Evolutionary conservation across 2,113 vertebrate species (phyloP).

Genomic region (Heliornis fulica): DNA sequence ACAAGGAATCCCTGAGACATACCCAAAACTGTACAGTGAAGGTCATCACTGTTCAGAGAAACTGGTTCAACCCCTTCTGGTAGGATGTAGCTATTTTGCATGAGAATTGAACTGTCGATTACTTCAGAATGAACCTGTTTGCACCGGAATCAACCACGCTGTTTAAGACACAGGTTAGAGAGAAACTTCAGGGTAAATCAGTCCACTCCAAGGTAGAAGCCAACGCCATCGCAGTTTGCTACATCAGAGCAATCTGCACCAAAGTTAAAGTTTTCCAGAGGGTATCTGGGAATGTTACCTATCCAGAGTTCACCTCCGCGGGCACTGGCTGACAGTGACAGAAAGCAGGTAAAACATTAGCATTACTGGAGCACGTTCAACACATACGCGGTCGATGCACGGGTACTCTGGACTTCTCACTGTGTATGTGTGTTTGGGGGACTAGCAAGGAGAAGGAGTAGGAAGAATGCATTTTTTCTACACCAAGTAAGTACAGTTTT

Average conservation of each 20-base stretch:
- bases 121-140: slow-evolving; percentile 23
- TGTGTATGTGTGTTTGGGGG: background rate
- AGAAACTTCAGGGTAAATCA: slow-evolving; percentile 59
- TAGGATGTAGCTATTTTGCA: slow-evolving; percentile 51
- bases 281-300: slow-evolving; percentile 49
- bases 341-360: slow-evolving; percentile 28
- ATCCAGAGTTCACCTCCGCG: slow-evolving; percentile 43
- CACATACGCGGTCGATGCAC: accelerated
- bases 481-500: background rate
- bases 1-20: slow-evolving; percentile 86
- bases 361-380: slow-evolving; percentile 14
- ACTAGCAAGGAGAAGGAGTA: background rate
- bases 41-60: slow-evolving; percentile 74
- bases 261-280: slow-evolving; percentile 53
- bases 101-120: slow-evolving; percentile 26
- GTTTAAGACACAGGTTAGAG: slow-evolving; percentile 3
- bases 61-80: slow-evolving; percentile 69
- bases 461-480: background rate
- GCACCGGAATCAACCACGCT: slow-evolving; percentile 9
- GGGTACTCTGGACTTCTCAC: background rate
- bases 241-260: slow-evolving; percentile 38
- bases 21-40: slow-evolving; percentile 77
- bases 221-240: slow-evolving; percentile 12
- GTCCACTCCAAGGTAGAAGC: slow-evolving; percentile 49
- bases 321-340: slow-evolving; percentile 19